These are phyloP conservation scores for Drosophila suzukii DNA, from an alignment of 1,140 invertebrate species.

Conservation along the genomic window DNA sequence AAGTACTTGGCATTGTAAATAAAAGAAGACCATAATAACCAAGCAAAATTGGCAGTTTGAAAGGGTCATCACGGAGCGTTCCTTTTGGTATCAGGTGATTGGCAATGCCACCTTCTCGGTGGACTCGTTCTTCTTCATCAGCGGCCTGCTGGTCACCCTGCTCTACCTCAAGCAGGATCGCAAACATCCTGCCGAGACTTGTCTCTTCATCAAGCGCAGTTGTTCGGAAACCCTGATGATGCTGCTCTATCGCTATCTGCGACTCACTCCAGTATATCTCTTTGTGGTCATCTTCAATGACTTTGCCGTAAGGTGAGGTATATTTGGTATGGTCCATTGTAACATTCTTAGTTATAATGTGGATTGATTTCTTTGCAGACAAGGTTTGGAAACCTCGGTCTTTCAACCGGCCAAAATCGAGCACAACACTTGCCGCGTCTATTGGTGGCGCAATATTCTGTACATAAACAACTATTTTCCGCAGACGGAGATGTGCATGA, in stretches of 20 bases:
- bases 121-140: constrained; percentile 96
- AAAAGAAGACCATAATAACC: neutral
- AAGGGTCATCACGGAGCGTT: constrained; percentile 90
- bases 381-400: constrained; percentile 87
- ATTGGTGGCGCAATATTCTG: constrained; percentile 93
- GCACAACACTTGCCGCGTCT: constrained; percentile 91
- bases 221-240: constrained; percentile 86
- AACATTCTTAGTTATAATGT: neutral
- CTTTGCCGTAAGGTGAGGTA: constrained; percentile 88
- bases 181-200: constrained; percentile 50
- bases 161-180: constrained; percentile 88
- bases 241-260: constrained; percentile 88
- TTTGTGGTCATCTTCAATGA: constrained; percentile 91
- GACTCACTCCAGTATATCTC: constrained; percentile 92
- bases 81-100: constrained; percentile 92
- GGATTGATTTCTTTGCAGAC: constrained; percentile 31
- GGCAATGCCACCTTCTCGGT: constrained; percentile 96
- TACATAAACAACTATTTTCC: constrained; percentile 93
- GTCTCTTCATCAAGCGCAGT: constrained; percentile 81
- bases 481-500: constrained; percentile 92
- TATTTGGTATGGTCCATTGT: too few relatives aligned
- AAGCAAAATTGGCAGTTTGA: constrained; percentile 86
- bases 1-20: neutral
- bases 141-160: constrained; percentile 91
- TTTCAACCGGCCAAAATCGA: constrained; percentile 89